These are phyloP conservation scores for Capromys pilorides DNA, from an alignment of 2,797 vertebrate genomes.

Conservation along the genomic window DNA sequence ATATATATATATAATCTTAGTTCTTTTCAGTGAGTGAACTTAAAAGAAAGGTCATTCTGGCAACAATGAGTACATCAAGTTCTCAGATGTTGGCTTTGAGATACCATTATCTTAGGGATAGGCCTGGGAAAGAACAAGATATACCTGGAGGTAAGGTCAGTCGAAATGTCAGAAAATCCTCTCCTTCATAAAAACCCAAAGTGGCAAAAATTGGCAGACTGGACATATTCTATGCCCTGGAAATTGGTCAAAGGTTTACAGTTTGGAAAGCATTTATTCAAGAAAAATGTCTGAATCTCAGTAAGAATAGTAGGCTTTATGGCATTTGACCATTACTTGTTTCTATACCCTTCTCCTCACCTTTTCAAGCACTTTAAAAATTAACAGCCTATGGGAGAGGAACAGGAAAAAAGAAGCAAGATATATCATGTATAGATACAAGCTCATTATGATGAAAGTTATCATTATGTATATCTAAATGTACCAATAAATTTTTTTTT, in stretches of 20 bases:
- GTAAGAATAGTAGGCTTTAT: slow-evolving; percentile 10
- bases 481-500: too few relatives aligned
- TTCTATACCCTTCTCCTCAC: background rate
- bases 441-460: too few relatives aligned
- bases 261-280: slow-evolving; percentile 29
- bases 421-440: too few relatives aligned
- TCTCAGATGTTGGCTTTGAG: slow-evolving; percentile 50
- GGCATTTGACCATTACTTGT: slow-evolving; percentile 12
- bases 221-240: background rate
- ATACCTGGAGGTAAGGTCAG: background rate
- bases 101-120: background rate
- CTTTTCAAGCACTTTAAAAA: slow-evolving; percentile 23
- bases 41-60: slow-evolving; percentile 1
- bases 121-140: slow-evolving; percentile 22
- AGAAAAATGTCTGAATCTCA: slow-evolving; percentile 39
- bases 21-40: background rate
- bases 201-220: background rate
- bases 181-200: slow-evolving; percentile 29
- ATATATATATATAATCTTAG: background rate
- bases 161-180: slow-evolving; percentile 7
- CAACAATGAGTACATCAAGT: slow-evolving; percentile 6
- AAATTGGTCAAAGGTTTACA: slow-evolving; percentile 44
- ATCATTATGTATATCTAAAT: too few relatives aligned
- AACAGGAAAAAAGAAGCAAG: too few relatives aligned
- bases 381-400: background rate